Evolutionary conservation across 2,797 vertebrate genomes (phyloP).

Genomic region (Dryobates pubescens): DNA sequence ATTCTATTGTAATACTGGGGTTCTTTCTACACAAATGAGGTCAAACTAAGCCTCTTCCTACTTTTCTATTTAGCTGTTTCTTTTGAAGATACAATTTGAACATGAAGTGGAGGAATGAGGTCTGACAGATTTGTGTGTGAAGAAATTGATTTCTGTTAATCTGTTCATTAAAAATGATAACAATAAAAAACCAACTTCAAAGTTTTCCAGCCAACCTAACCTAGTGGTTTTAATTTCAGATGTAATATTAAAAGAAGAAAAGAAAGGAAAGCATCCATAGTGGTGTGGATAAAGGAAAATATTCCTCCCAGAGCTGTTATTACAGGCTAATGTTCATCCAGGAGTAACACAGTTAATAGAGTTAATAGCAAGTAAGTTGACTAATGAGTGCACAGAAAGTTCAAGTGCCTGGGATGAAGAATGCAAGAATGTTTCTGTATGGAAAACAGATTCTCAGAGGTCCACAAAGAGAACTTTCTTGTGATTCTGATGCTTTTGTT

Average conservation of each 20-base stretch:
- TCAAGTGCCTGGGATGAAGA: not conserved
- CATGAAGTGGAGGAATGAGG: not conserved
- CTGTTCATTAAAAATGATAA: conserved; percentile 10
- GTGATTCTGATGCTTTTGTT: not conserved
- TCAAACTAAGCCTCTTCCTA: not conserved
- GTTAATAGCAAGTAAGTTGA: conserved; percentile 15
- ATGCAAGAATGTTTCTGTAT: not conserved
- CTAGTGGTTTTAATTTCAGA: not conserved
- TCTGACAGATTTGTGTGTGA: not conserved
- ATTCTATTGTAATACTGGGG: not conserved
- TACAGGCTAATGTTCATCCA: not conserved
- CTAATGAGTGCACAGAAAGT: not conserved
- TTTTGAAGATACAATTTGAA: not conserved
- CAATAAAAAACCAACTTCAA: not conserved
- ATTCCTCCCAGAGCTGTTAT: not conserved
- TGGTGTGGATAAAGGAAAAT: not conserved
- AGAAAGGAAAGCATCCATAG: not conserved
- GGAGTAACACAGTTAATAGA: not conserved
- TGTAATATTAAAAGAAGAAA: not conserved
- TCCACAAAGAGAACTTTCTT: not conserved
- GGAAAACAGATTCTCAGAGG: not conserved
- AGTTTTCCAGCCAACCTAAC: not conserved
- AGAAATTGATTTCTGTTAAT: conserved; percentile 13
- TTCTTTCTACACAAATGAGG: not conserved
- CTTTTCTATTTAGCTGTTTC: not conserved